Base-by-base conservation (phyloP, 2,888 invertebrate species). In the Tachina fera region DNA sequence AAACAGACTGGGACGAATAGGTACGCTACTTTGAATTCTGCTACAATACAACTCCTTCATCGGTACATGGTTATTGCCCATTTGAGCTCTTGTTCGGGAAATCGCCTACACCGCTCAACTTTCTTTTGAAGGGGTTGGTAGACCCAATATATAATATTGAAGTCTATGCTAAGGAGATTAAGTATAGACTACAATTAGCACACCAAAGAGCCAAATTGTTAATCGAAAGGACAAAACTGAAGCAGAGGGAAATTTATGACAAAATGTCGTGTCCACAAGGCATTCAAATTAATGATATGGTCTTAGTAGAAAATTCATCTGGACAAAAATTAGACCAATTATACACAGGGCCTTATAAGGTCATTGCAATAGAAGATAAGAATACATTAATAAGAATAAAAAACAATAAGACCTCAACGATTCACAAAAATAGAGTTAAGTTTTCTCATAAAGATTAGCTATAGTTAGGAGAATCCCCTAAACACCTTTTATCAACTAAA, bases 1-100 rank as follows among this genome's bases (percentile, higher is more conserved):
- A 31, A 31, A 31, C 31, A 31, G 31, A 31, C 31, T 31, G 31
- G 31, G 4, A 81, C 14, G 81, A 83, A 49, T 87, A 82, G 79
- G n/a, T 86, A 16, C 72, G 63, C n/a, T 82, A 77, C 61, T 70
- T 70, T 53, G 41, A 70, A 53, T 70, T 70, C 31, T 31, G 31
- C 31, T 31, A 31, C 13, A 70, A 83, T 53, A 84, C 72, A 14
- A 79, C 71, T 1, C 79, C 79, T 9, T 82, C 82, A 8, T 51
- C 68, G 6, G 65, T 47, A 47, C 47, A 31, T 63, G 63, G 63
- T 63, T 63, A 63, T 16, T 43, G 63, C 10, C 63, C 31, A 31
- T 31, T 31, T 31, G 4, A 31, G 31, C 31, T 31, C 3, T 2
- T 31, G 31, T 31, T 31, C 31, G 31, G 31, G 3, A 31, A 31